phyloP scores from a whole-genome alignment of 2,888 invertebrate genomes.

The Trissoscelio sp. region DNA sequence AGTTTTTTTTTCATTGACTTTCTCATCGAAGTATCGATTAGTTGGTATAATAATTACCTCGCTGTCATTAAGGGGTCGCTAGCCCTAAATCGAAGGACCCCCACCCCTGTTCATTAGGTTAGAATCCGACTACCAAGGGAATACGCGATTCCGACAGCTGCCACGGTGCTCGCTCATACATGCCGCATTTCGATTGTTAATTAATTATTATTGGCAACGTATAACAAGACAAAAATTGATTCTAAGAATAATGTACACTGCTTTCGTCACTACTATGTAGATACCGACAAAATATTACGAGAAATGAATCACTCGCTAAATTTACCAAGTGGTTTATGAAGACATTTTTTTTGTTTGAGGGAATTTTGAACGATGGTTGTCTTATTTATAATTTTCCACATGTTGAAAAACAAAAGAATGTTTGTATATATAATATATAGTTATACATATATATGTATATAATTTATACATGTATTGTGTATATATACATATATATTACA shows the following conservation, averaged over 20 bases:
- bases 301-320: conserved; percentile 37
- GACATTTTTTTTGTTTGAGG: conserved; percentile 4
- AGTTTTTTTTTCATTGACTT: conserved; percentile 72
- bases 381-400: too few relatives aligned
- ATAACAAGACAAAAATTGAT: conserved; percentile 61
- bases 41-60: conserved; percentile 82
- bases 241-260: conserved; percentile 25
- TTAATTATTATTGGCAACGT: conserved; percentile 74
- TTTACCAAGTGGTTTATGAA: conserved; percentile 15
- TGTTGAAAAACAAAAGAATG: too few relatives aligned
- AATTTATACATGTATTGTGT: too few relatives aligned
- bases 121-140: conserved; percentile 70
- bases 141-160: conserved; percentile 71
- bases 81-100: conserved; percentile 73
- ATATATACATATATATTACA: too few relatives aligned
- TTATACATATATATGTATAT: neutral
- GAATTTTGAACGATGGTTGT: too few relatives aligned
- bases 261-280: conserved; percentile 7
- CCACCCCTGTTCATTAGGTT: conserved; percentile 75
- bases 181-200: conserved; percentile 74
- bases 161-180: conserved; percentile 71
- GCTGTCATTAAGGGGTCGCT: conserved; percentile 79
- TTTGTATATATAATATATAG: too few relatives aligned
- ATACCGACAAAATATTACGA: conserved; percentile 29
- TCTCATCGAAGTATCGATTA: conserved; percentile 82